Evolutionary conservation across 2,888 invertebrate species (phyloP).

Genomic region (Dioctria rufipes): DNA sequence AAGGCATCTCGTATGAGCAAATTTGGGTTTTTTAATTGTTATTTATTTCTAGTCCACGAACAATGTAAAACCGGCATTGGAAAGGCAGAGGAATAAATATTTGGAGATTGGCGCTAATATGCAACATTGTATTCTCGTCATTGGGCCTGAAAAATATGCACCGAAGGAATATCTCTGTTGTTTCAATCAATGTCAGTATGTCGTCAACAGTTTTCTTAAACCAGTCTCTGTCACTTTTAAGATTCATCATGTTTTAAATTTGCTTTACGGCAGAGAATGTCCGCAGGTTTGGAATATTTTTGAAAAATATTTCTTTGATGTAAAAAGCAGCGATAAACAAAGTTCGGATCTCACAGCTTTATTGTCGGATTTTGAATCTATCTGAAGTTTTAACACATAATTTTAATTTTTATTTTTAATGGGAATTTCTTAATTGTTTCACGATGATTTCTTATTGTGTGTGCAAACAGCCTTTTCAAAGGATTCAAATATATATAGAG

Average conservation of each 20-base stretch:
- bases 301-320: constrained; percentile 7
- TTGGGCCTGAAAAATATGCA: not conserved
- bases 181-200: not conserved
- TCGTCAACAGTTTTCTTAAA: not conserved
- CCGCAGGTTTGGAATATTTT: not conserved
- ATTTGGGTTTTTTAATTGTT: constrained; percentile 2
- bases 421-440: not conserved
- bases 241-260: not conserved
- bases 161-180: not conserved
- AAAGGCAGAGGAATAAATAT: constrained; percentile 8
- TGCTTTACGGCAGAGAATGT: not conserved
- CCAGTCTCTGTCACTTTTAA: not conserved
- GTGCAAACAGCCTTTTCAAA: constrained; percentile 3
- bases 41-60: not conserved
- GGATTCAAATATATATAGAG: not conserved
- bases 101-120: constrained; percentile 3
- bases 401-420: not conserved
- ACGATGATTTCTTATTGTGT: not conserved
- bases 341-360: not conserved
- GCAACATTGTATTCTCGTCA: constrained; percentile 5
- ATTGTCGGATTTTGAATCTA: not conserved
- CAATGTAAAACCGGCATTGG: constrained; percentile 3
- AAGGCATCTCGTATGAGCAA: constrained; percentile 2
- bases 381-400: not conserved
- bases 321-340: not conserved